These are phyloP conservation scores for Acholoe squamosa DNA, from an alignment of 2,888 invertebrate genomes.

Conservation along the genomic window DNA sequence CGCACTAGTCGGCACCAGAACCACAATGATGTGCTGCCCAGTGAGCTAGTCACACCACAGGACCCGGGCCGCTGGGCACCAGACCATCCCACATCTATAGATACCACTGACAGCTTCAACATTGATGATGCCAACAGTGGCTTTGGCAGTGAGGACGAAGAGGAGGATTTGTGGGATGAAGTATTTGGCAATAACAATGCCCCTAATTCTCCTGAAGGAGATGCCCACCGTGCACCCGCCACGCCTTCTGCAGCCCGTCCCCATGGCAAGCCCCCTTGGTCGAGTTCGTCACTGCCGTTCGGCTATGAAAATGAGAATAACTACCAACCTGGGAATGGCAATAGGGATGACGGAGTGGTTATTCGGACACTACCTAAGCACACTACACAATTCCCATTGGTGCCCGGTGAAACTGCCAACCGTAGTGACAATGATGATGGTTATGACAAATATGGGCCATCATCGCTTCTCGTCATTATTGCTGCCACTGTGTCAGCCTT, in stretches of 20 bases:
- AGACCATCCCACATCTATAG: conserved; percentile 33
- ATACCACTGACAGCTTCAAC: conserved; percentile 43
- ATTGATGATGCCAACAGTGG: conserved; percentile 49
- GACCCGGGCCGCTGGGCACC: conserved; percentile 13
- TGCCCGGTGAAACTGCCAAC: not conserved
- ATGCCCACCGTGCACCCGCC: conserved; percentile 20
- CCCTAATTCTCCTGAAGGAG: conserved; percentile 30
- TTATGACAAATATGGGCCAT: conserved; percentile 30
- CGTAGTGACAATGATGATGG: conserved; percentile 44
- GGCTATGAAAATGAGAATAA: not conserved
- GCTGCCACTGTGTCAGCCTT: conserved; percentile 39
- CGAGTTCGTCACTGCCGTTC: conserved; percentile 30
- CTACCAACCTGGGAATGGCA: conserved; percentile 17
- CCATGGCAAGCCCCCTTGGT: conserved; percentile 13
- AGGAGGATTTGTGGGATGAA: conserved; percentile 38
- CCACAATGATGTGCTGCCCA: conserved; percentile 41
- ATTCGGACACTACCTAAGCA: conserved; percentile 56
- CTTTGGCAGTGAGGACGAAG: conserved; percentile 39
- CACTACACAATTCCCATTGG: conserved; percentile 42
- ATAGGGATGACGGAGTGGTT: conserved; percentile 28
- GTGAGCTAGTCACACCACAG: conserved; percentile 51
- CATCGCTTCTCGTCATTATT: conserved; percentile 52
- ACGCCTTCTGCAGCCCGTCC: not conserved
- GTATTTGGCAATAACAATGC: not conserved
- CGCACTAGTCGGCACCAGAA: conserved; percentile 48